Evolutionary conservation across 2,888 invertebrate species (phyloP), one percentile per base, ranked within the genome.

Genomic region (Idaea biselata): DNA sequence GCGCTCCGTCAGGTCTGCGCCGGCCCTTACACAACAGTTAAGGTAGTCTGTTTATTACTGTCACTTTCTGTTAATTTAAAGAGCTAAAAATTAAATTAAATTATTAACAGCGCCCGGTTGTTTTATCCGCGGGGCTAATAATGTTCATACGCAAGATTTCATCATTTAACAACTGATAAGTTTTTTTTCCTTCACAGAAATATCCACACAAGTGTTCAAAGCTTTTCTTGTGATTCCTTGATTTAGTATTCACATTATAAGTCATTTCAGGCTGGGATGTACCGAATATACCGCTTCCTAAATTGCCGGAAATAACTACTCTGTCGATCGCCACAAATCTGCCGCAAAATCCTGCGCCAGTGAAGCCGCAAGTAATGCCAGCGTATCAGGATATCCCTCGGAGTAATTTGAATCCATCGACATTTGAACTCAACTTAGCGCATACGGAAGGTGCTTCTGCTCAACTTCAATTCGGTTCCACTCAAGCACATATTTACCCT

Each of bases 191-290:
- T 25, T 25, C 25, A 5, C 25, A 25, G 25, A 25, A 73, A 72
- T 69, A 64, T 17, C 3, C 14, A 69, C 66, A 54, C 62, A 58
- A 11, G 16, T 7, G 57, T 62, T 4, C n/a, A 11, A 16, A 32
- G 58, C 5, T 18, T 18, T 18, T 58, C 61, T 16, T 44, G 18
- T 31, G 4, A 2, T 53, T 14, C 55, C 1, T 53, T 0, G 16
- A 18, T 31, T 14, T 17, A 18, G 14, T 60, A 59, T 33, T 66
- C 56, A 64, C 63, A 55, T 25, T 18, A 59, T 16, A 64, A 67
- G 64, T 63, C 63, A 65, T 87, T 88, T 72, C 87, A 88, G 89
- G 81, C 68, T 86, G 85, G 87, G 74, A 73, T 66, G 18, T 79
- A n/a, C n/a, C n/a, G 33, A 68, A 68, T 64, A 65, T 78, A 17